Percentiles rank a stretch among this genome's conserved stretches.
phyloP scores from a whole-genome alignment of 2,797 vertebrate species.

The Sciurus carolinensis region DNA sequence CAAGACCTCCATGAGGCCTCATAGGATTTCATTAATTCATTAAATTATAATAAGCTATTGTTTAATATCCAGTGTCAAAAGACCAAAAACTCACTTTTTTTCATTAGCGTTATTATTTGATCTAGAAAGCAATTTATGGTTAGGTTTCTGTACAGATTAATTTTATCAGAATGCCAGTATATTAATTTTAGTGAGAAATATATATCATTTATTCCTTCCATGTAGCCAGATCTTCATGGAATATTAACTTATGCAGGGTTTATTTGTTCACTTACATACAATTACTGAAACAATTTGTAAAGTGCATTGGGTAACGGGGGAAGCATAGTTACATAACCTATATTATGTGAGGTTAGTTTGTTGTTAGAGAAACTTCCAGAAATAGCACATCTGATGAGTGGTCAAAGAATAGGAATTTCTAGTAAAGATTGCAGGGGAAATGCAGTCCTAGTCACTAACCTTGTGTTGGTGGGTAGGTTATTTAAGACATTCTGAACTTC shows the following conservation, averaged over 20 bases:
- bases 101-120: background rate
- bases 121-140: background rate
- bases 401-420: conserved; percentile 1
- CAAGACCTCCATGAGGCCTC: background rate
- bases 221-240: background rate
- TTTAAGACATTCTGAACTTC: background rate
- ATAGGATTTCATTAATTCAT: background rate
- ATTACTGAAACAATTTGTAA: background rate
- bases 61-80: background rate
- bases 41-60: background rate
- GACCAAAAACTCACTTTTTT: background rate
- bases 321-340: background rate
- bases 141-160: background rate
- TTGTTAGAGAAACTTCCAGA: background rate
- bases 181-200: conserved; percentile 35
- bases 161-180: conserved; percentile 9
- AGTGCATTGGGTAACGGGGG: background rate
- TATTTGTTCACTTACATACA: background rate
- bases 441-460: background rate
- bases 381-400: background rate
- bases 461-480: background rate
- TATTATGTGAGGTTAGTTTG: background rate
- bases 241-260: background rate
- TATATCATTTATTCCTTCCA: background rate
- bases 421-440: background rate